phyloP scores from a whole-genome alignment of 2,797 vertebrate species.

The Capromys pilorides region DNA sequence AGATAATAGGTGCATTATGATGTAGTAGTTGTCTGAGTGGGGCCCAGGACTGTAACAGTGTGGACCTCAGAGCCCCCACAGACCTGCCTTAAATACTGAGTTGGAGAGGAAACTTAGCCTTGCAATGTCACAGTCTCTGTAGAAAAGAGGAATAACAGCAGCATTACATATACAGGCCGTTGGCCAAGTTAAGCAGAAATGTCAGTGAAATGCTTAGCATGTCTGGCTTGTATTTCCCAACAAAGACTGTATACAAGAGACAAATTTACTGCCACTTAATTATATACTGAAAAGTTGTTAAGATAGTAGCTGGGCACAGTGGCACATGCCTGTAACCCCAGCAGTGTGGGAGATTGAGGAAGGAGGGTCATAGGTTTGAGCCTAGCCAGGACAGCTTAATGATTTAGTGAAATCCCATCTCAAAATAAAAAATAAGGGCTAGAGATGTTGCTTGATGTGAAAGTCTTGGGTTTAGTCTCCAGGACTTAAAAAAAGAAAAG shows the following conservation, averaged over 20 bases:
- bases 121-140: background rate
- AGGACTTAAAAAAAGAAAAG: background rate
- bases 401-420: background rate
- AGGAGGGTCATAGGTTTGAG: background rate
- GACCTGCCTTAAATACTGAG: background rate
- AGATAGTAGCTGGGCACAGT: background rate
- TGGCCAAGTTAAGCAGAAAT: background rate
- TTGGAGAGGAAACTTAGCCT: background rate
- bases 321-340: background rate
- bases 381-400: background rate
- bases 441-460: background rate
- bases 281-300: background rate
- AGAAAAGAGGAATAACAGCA: background rate
- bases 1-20: slow-evolving; percentile 25
- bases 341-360: background rate
- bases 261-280: background rate
- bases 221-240: background rate
- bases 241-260: background rate
- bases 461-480: background rate
- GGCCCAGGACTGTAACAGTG: background rate
- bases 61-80: background rate
- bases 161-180: too few species aligned
- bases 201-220: background rate
- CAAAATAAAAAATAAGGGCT: background rate
- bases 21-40: background rate